Evolutionary conservation across 2,113 vertebrate genomes (phyloP).

Genomic region (Prunella fulvescens): DNA sequence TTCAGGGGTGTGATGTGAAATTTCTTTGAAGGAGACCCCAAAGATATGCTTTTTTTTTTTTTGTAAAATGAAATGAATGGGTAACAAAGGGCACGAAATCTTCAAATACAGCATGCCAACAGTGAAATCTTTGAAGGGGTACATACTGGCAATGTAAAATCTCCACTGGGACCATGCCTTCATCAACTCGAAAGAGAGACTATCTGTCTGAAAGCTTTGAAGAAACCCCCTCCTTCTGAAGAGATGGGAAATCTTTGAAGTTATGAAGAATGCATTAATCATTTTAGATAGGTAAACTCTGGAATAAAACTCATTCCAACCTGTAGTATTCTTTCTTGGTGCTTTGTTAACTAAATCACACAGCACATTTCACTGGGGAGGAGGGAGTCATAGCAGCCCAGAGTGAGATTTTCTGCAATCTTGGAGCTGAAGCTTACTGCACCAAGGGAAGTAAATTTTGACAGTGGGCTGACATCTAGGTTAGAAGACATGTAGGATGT

Average conservation of each 20-base stretch:
- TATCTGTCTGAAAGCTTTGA: constrained; percentile 55
- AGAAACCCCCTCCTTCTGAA: constrained; percentile 42
- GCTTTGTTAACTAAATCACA: background rate
- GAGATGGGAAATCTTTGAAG: constrained; percentile 63
- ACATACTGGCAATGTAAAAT: constrained; percentile 15
- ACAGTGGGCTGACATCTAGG: background rate
- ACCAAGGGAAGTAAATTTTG: background rate
- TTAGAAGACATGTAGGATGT: background rate
- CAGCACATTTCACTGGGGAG: background rate
- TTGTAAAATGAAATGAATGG: constrained; percentile 5
- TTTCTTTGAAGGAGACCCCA: constrained; percentile 49
- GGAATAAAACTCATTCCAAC: background rate
- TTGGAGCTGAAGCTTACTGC: background rate
- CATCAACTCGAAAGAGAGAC: constrained; percentile 52
- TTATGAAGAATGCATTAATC: constrained; percentile 61
- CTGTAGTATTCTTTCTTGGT: background rate
- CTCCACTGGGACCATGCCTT: constrained; percentile 54
- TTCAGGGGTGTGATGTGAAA: background rate
- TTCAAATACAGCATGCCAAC: constrained; percentile 54
- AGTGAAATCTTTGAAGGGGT: constrained; percentile 66
- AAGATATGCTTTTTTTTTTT: background rate
- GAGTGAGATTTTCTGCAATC: background rate
- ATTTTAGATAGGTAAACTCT: constrained; percentile 63
- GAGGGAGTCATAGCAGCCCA: background rate
- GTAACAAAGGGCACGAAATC: constrained; percentile 55